Base-by-base conservation (phyloP, 30 jellyfish, hydroid and myxozoan species). In the Rhopilema esculentum region DNA sequence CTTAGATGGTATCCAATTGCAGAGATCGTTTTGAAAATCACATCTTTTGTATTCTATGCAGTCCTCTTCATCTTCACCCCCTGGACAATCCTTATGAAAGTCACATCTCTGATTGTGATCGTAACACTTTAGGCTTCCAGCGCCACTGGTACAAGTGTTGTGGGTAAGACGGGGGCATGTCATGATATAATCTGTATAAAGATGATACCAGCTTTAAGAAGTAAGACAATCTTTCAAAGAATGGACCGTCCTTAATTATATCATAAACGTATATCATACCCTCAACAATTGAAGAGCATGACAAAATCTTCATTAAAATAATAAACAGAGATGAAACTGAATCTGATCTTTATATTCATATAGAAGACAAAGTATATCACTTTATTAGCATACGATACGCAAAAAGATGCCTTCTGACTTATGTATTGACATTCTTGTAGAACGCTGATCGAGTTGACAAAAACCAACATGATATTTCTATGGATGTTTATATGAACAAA, bases 21-120 rank as follows among this genome's bases (percentile, higher is more conserved):
- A 86, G 25, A 33, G 7, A 31, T 51, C 84, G 4, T 27, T 67
- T 25, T 86, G 80, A 67, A 86, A 86, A 68, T 77, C 85, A 26
- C 95, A 86, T 26, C 95, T 66, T 33, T 49, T 69, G 75, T 74
- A 27, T 48, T 73, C 76, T 20, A 74, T 29, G 78, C 95, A 86
- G 48, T 65, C 53, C 6, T 82, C 77, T 57, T 86, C 95, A 49
- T 86, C 95, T 52, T 86, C 95, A 25, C 89, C 89, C 21, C 95
- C 89, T 19, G 89, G 95, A 63, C 95, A 86, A 53, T 86, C 72
- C 16, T 49, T 75, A 40, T 20, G 32, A 50, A 86, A 86, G 52
- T 86, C 95, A 50, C 95, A 86, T 1, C 77, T 31, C 52, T 86
- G 84, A 25, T 28, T 19, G 21, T 15, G 23, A 6, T 84, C 22